Conservation (phyloP, 1,140 invertebrate species). For the Paraescarpia echinospica region DNA sequence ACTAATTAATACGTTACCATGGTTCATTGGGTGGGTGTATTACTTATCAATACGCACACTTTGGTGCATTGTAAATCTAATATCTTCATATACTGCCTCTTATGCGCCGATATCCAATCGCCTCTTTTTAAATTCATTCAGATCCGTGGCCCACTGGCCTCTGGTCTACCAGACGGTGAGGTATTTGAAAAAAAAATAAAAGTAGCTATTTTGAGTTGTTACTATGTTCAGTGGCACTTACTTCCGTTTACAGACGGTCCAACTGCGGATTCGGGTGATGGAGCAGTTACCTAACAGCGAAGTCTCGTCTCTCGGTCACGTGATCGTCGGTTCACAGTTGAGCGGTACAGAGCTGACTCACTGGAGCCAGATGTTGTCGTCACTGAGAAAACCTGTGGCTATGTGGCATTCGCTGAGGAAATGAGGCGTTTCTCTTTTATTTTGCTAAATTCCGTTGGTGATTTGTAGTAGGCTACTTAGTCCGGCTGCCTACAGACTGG, state of each 20-base stretch:
- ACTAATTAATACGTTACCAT: no score
- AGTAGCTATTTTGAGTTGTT: no score
- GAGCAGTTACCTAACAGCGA: slow-evolving; percentile 60
- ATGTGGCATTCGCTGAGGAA: slow-evolving; percentile 78
- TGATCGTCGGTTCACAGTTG: slow-evolving; percentile 57
- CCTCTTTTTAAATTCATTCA: no score
- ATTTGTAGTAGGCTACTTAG: neutral
- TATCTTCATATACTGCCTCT: no score
- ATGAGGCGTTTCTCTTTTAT: slow-evolving; percentile 6
- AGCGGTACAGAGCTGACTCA: slow-evolving; percentile 73
- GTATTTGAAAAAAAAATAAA: no score
- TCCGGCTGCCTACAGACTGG: neutral
- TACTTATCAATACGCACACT: no score
- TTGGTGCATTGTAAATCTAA: no score
- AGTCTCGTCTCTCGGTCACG: slow-evolving; percentile 68
- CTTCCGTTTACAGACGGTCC: slow-evolving; percentile 65
- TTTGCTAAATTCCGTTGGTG: neutral
- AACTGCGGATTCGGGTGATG: slow-evolving; percentile 70
- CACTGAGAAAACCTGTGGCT: slow-evolving; percentile 76
- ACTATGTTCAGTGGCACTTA: no score
- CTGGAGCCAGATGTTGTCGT: slow-evolving; percentile 83
- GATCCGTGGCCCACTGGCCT: no score
- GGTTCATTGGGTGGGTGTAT: no score
- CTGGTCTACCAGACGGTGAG: no score
- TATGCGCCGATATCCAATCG: no score